Evolutionary conservation across 2,113 vertebrate species (phyloP).

Genomic region (Tychaedon coryphoeus): DNA sequence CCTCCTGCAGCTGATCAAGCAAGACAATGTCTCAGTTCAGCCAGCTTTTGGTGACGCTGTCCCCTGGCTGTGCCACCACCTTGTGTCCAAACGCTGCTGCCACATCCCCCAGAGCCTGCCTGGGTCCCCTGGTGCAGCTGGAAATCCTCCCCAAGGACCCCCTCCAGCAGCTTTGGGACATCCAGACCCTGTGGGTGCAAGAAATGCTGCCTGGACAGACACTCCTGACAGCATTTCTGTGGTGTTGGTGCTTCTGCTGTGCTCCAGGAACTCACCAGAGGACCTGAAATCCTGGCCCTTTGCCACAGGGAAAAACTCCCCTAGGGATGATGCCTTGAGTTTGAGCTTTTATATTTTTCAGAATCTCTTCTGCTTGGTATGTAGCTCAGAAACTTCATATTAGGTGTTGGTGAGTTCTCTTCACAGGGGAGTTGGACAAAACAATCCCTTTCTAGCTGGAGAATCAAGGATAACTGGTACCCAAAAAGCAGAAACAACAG

Average conservation of each 20-base stretch:
- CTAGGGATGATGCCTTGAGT: neutral
- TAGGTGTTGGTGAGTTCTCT: too few species aligned
- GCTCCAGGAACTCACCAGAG: neutral
- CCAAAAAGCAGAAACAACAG: too few species aligned
- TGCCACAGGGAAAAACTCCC: neutral
- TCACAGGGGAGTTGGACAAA: too few species aligned
- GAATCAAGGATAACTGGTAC: too few species aligned
- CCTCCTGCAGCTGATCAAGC: neutral
- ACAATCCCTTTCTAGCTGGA: too few species aligned
- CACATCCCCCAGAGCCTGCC: neutral
- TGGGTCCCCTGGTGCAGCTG: accelerated
- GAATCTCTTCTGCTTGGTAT: too few species aligned
- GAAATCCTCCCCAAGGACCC: neutral
- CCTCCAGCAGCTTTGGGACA: neutral
- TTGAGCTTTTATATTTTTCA: too few species aligned
- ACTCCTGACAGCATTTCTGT: accelerated
- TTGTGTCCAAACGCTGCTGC: neutral
- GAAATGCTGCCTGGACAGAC: neutral
- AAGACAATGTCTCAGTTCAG: neutral
- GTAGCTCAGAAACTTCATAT: too few species aligned
- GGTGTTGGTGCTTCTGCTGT: neutral
- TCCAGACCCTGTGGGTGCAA: too few species aligned
- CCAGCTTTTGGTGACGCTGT: neutral
- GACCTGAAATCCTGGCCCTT: neutral
- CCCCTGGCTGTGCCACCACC: neutral